These are phyloP conservation scores for Parnassius mnemosyne DNA, from an alignment of 2,888 invertebrate species.

Conservation along the genomic window DNA sequence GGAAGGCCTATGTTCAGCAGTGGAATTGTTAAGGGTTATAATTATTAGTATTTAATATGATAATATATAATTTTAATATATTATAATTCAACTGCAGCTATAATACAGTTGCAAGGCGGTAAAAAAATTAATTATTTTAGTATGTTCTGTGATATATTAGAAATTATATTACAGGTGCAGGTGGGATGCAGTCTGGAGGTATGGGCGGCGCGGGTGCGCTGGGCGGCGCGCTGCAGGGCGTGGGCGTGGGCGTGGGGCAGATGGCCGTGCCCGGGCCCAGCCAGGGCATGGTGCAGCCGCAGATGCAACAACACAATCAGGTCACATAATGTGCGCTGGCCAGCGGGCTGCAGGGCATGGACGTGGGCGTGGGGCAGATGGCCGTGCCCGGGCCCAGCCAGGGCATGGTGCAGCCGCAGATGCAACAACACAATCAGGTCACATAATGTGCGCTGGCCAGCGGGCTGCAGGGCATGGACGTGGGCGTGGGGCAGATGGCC, in stretches of 20 bases:
- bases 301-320: constrained; percentile 58
- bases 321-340: constrained; percentile 28
- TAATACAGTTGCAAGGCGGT: no score
- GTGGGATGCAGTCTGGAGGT: constrained; percentile 41
- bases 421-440: constrained; percentile 54
- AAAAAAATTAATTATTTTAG: no score
- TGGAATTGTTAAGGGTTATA: no score
- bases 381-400: constrained; percentile 38
- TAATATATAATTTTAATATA: no score
- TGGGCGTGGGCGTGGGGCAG: constrained; percentile 39
- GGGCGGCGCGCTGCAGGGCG: constrained; percentile 24
- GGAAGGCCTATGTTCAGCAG: no score
- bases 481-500: constrained; percentile 37
- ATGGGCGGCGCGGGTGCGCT: constrained; percentile 34
- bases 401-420: constrained; percentile 58
- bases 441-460: constrained; percentile 20
- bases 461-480: constrained; percentile 32
- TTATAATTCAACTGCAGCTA: no score
- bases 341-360: constrained; percentile 29
- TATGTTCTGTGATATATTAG: background rate
- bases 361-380: constrained; percentile 39
- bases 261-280: constrained; percentile 38
- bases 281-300: constrained; percentile 54
- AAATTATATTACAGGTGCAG: constrained; percentile 29
- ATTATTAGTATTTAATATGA: no score